These are phyloP conservation scores for Platyura marginata DNA, from an alignment of 1,140 invertebrate genomes.

Conservation along the genomic window DNA sequence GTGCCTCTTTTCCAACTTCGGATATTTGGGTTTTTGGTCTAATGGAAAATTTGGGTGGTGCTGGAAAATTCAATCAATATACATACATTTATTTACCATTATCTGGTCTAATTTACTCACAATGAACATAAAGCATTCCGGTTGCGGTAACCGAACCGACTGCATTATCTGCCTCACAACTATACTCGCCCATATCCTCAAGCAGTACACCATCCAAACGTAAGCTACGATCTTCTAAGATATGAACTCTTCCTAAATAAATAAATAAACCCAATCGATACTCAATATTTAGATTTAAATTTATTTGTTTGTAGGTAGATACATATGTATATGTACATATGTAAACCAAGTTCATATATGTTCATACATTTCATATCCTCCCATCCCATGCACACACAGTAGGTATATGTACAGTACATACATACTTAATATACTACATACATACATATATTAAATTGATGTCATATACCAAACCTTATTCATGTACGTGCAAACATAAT, in stretches of 20 bases:
- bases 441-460: not conserved
- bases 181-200: conserved; percentile 78
- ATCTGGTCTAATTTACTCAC: conserved; percentile 41
- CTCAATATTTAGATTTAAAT: no score
- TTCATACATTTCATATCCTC: no score
- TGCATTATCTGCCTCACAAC: conserved; percentile 75
- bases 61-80: conserved; percentile 22
- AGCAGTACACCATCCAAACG: conserved; percentile 53
- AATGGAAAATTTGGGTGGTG: conserved; percentile 40
- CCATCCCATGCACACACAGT: no score
- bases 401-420: no score
- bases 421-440: no score
- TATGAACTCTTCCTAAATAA: conserved; percentile 47
- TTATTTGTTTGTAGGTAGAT: no score
- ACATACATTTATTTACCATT: no score
- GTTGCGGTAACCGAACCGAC: conserved; percentile 66
- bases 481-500: not conserved
- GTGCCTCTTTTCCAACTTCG: conserved; percentile 41
- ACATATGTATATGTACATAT: no score
- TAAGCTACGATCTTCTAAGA: conserved; percentile 61
- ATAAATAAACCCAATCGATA: no score
- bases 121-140: conserved; percentile 62
- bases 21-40: conserved; percentile 43
- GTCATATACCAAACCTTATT: not conserved
- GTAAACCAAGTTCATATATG: no score